Evolutionary conservation across 2,797 vertebrate species (phyloP).

Genomic region (Aselliscus stoliczkanus): DNA sequence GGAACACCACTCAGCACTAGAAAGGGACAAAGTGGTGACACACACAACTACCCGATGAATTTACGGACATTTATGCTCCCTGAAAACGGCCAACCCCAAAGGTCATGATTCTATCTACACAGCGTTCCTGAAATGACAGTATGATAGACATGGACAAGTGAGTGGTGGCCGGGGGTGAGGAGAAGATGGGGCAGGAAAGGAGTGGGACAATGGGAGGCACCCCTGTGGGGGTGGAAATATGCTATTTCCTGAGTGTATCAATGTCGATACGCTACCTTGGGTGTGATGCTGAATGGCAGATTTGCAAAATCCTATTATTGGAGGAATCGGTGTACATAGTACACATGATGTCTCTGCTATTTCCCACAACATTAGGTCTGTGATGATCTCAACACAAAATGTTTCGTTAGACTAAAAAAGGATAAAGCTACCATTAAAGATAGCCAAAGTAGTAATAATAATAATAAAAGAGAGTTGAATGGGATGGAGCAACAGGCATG

Average conservation of each 20-base stretch:
- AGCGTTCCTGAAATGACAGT: no score
- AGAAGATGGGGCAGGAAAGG: no score
- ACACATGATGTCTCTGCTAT: no score
- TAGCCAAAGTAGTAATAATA: neutral
- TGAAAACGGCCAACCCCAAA: no score
- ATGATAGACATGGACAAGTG: no score
- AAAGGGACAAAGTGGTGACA: no score
- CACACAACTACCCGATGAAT: no score
- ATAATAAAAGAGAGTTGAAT: neutral
- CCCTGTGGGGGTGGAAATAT: neutral
- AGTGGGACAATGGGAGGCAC: no score
- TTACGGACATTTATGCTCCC: no score
- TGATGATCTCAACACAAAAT: neutral
- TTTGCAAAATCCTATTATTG: neutral
- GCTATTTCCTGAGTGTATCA: neutral
- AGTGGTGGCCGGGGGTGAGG: no score
- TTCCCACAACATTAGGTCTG: neutral
- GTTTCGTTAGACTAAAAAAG: neutral
- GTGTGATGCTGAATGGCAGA: neutral
- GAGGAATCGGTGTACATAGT: neutral
- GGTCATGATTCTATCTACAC: no score
- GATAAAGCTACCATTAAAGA: neutral
- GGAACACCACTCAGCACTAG: no score
- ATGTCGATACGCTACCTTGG: rapidly evolving
- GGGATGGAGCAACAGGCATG: neutral